Base-by-base conservation (phyloP, 2,888 invertebrate species). In the Caenorhabditis sinica region DNA sequence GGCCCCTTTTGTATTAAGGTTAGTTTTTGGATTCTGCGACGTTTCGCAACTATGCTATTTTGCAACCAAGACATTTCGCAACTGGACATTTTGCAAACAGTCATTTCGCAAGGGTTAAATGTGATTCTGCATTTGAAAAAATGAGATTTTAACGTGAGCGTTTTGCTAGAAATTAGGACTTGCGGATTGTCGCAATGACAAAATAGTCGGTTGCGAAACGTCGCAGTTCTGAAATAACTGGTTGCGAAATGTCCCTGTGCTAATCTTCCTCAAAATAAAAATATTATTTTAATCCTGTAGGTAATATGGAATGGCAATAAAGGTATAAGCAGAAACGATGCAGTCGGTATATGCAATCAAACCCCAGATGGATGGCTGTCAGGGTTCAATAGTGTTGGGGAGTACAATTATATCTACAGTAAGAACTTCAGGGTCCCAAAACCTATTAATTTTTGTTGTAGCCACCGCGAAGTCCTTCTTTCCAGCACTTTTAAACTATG, bases 1-100 rank as follows among this genome's bases (percentile, higher is more conserved):
- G 63, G 63, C 2, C 49, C 49, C 17, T 49, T 15, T 66, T 66
- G 65, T 30, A 66, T 66, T 1, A 45, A 66, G 20, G 49, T 66
- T 28, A 63, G 20, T 15, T 5, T 13, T 11, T 56, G 23, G 23
- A 4, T 25, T 56, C 25, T 45, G 4, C 11, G 33, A 33, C n/a
- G n/a, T n/a, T n/a, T n/a, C n/a, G n/a, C n/a, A n/a, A n/a, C n/a
- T n/a, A n/a, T n/a, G n/a, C n/a, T n/a, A n/a, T n/a, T n/a, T n/a
- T n/a, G n/a, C n/a, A n/a, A n/a, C n/a, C n/a, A n/a, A n/a, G n/a
- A n/a, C n/a, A n/a, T n/a, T n/a, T n/a, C n/a, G n/a, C n/a, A n/a
- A n/a, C n/a, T n/a, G n/a, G n/a, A n/a, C n/a, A n/a, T n/a, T n/a
- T n/a, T n/a, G n/a, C n/a, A n/a, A n/a, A n/a, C n/a, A n/a, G n/a